Evolutionary conservation across 2,888 invertebrate species (phyloP).

Genomic region (Camponotus fellah): DNA sequence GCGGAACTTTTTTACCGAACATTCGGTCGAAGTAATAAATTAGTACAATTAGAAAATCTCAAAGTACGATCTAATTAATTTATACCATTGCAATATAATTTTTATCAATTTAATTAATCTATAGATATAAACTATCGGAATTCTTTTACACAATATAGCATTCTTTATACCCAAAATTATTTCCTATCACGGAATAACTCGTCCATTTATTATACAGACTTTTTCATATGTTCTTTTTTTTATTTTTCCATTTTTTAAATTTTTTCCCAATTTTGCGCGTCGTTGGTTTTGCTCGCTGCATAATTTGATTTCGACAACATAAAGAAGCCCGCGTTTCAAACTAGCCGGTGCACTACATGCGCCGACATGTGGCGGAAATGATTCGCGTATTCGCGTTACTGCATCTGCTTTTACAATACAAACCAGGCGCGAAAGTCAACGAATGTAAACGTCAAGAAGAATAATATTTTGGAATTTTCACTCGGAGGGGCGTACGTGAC

Average conservation of each 20-base stretch:
- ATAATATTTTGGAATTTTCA: conserved; percentile 62
- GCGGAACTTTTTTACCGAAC: conserved; percentile 16
- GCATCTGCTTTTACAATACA: conserved; percentile 24
- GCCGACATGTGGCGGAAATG: conserved; percentile 30
- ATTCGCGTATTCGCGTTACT: conserved; percentile 32
- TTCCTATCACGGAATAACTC: background rate
- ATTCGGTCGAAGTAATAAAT: background rate
- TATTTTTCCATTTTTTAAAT: too few relatives aligned
- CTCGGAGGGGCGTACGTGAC: conserved; percentile 66
- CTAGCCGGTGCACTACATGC: conserved; percentile 3
- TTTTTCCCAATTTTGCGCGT: background rate
- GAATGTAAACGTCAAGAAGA: conserved; percentile 65
- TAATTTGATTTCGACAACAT: conserved; percentile 20
- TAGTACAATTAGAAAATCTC: background rate
- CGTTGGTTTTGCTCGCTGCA: background rate
- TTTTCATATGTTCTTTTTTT: background rate
- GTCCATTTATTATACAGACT: background rate
- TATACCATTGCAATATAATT: background rate
- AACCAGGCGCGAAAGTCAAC: conserved; percentile 43
- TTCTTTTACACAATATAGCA: background rate
- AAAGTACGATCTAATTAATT: background rate
- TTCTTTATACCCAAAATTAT: background rate
- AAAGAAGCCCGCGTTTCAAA: conserved; percentile 8
- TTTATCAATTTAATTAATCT: background rate
- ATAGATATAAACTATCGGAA: background rate